Base-by-base conservation (phyloP, 2,888 invertebrate genomes). In the Congeria kusceri region DNA sequence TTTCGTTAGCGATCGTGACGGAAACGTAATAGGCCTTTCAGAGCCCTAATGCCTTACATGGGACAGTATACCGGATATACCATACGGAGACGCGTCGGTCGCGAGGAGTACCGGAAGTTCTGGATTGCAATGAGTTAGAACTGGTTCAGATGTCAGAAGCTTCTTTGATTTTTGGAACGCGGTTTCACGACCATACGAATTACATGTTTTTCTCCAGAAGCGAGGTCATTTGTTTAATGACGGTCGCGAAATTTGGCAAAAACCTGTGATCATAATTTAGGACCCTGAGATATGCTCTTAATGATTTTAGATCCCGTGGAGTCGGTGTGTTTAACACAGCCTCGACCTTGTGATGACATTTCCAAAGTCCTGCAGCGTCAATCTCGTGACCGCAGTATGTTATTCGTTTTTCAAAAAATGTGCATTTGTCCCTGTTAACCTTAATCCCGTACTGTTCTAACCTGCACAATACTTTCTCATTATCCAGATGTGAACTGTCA, bases 61-160 rank as follows among this genome's bases (percentile, higher is more conserved):
- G 3, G 56, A 32, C 56, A 53, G n/a, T 13, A 66, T 29, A 3
- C 20, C 29, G n/a, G 32, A 28, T 2, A 79, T 11, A n/a, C 92
- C 92, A 23, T 66, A 70, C 13, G 88, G 89, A 20, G 89, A 91
- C 0, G 93, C 93, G 85, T 94, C 94, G 28, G 90, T 89, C 0
- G 92, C 88, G 1, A 94, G 67, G 23, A 81, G 77, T 5, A 93
- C 65, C 18, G 84, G 86, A 28, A 84, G 65, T 13, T 44, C 64
- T 1, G 89, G 88, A 59, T 93, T 88, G 81, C 86, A 92, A 76
- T 92, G 91, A 18, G 82, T 80, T 7, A 92, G 78, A 9, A 90
- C 76, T 9, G 77, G 59, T 7, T 84, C 77, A 9, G 83, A 80
- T 9, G 74, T 69, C 11, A 90, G 65, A 9, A 80, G 25, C 27